Percentiles rank a stretch among this genome's conserved stretches.
Conservation (phyloP, 1,140 invertebrate genomes). For the Papilio machaon region DNA sequence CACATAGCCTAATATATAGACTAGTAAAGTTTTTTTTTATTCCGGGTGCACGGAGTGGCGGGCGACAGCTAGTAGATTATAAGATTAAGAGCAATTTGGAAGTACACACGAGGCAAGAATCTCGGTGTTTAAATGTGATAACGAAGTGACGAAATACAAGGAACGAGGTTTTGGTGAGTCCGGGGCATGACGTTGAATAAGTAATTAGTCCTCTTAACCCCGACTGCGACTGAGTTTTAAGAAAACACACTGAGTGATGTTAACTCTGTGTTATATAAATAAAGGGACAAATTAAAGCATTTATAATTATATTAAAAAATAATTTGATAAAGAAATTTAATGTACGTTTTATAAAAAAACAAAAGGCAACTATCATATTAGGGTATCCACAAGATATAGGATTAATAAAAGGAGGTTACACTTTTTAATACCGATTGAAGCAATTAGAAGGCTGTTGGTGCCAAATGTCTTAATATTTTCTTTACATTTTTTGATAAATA, state of each 20-base stretch:
- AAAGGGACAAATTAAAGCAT: constrained; percentile 40
- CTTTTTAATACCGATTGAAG: too few relatives aligned
- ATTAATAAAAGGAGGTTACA: too few relatives aligned
- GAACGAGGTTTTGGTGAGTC: constrained; percentile 49
- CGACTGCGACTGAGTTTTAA: constrained; percentile 47
- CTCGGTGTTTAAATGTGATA: constrained; percentile 66
- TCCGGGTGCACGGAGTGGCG: too few relatives aligned
- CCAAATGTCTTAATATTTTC: too few relatives aligned
- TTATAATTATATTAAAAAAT: not conserved
- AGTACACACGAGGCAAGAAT: constrained; percentile 51
- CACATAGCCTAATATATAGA: too few relatives aligned
- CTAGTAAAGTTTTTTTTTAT: too few relatives aligned
- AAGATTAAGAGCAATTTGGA: constrained; percentile 17
- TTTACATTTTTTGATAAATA: too few relatives aligned
- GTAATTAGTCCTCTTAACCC: constrained; percentile 58
- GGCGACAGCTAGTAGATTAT: not conserved
- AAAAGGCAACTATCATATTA: too few relatives aligned
- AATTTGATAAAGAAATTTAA: not conserved
- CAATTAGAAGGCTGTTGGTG: too few relatives aligned
- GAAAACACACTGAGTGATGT: constrained; percentile 46
- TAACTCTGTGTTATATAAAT: constrained; percentile 39
- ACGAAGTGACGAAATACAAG: constrained; percentile 61
- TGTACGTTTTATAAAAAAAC: not conserved
- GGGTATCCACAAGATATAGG: too few relatives aligned
- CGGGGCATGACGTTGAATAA: constrained; percentile 67